A percentile compares a stretch with the other conserved stretches of the same genome.
phyloP scores from a whole-genome alignment of 2,888 invertebrate genomes.

The Metacarcinus magister region DNA sequence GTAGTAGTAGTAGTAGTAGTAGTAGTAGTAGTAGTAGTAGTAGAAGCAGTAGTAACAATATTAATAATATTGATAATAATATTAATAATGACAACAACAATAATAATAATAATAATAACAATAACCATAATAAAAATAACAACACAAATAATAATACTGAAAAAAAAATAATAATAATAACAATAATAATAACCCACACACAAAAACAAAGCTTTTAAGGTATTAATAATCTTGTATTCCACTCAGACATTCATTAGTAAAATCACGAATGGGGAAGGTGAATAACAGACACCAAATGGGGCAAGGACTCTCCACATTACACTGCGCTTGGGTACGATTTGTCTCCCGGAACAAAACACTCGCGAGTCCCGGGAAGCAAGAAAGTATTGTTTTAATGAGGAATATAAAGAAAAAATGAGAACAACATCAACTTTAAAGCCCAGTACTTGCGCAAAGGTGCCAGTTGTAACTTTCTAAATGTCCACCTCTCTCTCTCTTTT shows the following conservation, averaged over 20 bases:
- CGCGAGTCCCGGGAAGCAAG: background rate
- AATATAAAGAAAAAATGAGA: background rate
- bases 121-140: background rate
- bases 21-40: too few relatives aligned
- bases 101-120: background rate
- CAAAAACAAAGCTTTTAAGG: background rate
- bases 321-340: background rate
- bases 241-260: background rate
- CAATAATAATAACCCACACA: background rate
- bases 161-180: background rate
- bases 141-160: background rate
- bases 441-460: conserved; percentile 46
- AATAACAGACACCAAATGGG: background rate
- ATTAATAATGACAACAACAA: too few relatives aligned
- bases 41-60: too few relatives aligned
- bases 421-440: background rate
- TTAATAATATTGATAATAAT: too few relatives aligned
- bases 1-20: background rate
- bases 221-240: background rate
- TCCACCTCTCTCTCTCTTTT: background rate
- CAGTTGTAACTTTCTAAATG: background rate
- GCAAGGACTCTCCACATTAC: background rate
- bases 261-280: background rate
- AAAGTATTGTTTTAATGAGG: background rate
- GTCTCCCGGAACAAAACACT: background rate